These are phyloP conservation scores for Diadophis punctatus DNA, from an alignment of 2,113 vertebrate species.

Conservation along the genomic window DNA sequence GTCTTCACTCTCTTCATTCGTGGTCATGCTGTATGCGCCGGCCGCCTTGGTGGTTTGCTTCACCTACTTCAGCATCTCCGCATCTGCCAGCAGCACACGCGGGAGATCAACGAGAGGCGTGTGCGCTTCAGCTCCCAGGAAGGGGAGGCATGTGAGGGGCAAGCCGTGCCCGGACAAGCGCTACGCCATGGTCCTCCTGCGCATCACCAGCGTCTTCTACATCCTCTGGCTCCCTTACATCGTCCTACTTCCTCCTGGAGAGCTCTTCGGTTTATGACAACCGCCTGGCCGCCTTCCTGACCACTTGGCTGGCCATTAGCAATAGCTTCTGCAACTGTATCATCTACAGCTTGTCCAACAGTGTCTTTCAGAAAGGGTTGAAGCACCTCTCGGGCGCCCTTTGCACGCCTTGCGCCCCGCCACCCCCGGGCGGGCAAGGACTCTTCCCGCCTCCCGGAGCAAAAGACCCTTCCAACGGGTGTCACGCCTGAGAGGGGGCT, in stretches of 20 bases:
- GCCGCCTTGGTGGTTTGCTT: conserved; percentile 92
- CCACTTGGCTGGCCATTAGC: conserved; percentile 98
- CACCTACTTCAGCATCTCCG: conserved; percentile 96
- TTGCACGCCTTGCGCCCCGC: conserved; percentile 85
- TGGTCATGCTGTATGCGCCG: conserved; percentile 88
- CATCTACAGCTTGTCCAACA: conserved; percentile 98
- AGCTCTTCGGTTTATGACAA: conserved; percentile 86
- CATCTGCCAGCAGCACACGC: conserved; percentile 95
- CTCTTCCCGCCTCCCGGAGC: conserved; percentile 64
- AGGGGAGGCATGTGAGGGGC: conserved; percentile 70
- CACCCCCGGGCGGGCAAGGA: conserved; percentile 74
- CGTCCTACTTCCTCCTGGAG: conserved; percentile 93
- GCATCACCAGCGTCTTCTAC: conserved; percentile 98
- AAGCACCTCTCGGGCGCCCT: conserved; percentile 82
- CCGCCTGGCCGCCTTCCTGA: conserved; percentile 86
- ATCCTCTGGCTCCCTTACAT: conserved; percentile 97
- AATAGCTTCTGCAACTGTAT: conserved; percentile 99
- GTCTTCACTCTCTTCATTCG: conserved; percentile 92
- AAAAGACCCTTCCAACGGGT: conserved; percentile 76
- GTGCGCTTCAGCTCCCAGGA: conserved; percentile 88
- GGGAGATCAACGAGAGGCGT: conserved; percentile 90
- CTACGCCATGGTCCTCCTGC: conserved; percentile 94
- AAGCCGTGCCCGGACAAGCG: conserved; percentile 87
- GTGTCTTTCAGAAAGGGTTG: conserved; percentile 93
- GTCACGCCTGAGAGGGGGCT: conserved; percentile 61